Conservation (phyloP, 2,797 vertebrate genomes). For the Coregonus suidteri region DNA sequence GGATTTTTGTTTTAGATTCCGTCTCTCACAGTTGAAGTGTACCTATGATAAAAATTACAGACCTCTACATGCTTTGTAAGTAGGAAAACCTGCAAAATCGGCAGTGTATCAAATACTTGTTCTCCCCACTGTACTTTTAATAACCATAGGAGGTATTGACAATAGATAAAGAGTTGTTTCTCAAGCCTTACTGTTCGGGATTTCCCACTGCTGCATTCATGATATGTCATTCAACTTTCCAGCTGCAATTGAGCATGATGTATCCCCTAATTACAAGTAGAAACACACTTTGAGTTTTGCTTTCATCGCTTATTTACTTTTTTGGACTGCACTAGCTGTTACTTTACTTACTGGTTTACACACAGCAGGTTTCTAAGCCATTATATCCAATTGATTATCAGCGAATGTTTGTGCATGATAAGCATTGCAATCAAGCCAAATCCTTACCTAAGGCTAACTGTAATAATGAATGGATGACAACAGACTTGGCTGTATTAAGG, state of each 20-base stretch:
- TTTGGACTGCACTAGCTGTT: conserved; percentile 23
- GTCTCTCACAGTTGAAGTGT: too few species aligned
- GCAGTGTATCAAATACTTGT: too few species aligned
- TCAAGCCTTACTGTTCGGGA: not conserved
- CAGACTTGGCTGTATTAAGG: conserved; percentile 61
- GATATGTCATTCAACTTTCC: not conserved
- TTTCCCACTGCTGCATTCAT: not conserved
- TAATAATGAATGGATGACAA: conserved; percentile 63
- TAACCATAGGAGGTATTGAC: not conserved
- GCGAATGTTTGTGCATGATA: conserved; percentile 42
- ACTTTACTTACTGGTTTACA: conserved; percentile 23
- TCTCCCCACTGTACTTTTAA: not conserved
- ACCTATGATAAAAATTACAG: too few species aligned
- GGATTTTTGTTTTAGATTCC: too few species aligned
- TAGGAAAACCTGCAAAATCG: too few species aligned
- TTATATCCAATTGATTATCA: conserved; percentile 39
- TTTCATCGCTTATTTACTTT: not conserved
- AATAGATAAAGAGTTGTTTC: not conserved
- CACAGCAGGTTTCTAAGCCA: conserved; percentile 29
- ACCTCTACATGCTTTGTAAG: too few species aligned
- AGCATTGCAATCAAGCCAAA: conserved; percentile 63
- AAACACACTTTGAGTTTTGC: not conserved
- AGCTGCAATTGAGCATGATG: not conserved
- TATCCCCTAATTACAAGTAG: not conserved
- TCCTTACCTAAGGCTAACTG: conserved; percentile 59